Conservation (phyloP, 1,140 invertebrate species). For the Oncopodura yosiiana region DNA sequence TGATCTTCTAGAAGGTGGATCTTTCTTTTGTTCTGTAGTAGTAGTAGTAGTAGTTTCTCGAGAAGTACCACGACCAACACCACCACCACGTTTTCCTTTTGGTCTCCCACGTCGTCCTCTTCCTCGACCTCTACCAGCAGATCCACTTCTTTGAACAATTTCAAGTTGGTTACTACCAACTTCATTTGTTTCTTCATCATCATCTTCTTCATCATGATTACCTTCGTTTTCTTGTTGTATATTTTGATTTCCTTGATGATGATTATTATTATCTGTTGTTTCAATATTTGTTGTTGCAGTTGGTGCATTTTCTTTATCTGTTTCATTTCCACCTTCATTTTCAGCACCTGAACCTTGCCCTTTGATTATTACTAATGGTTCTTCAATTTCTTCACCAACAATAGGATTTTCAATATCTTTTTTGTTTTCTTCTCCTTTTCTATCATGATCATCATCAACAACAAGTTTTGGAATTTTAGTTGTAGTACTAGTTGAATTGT, state of each 20-base stretch:
- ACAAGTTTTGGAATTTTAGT: no score
- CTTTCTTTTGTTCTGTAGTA: background rate
- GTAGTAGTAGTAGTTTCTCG: background rate
- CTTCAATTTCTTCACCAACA: conserved; percentile 58
- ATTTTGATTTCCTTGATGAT: background rate
- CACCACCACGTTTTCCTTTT: background rate
- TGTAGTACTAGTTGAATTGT: background rate
- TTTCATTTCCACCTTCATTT: conserved; percentile 56
- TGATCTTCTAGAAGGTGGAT: background rate
- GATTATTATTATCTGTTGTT: no score
- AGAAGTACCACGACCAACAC: background rate
- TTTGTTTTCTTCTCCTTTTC: conserved; percentile 4
- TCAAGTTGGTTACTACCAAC: conserved; percentile 9
- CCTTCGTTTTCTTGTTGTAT: conserved; percentile 32
- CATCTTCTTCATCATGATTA: conserved; percentile 12
- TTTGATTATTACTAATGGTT: conserved; percentile 57
- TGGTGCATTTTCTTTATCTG: conserved; percentile 3
- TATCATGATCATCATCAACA: no score
- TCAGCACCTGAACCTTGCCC: conserved; percentile 61
- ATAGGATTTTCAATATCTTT: conserved; percentile 36
- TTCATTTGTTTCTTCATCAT: conserved; percentile 22
- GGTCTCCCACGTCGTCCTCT: conserved; percentile 7
- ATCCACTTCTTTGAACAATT: conserved; percentile 34
- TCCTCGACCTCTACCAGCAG: conserved; percentile 18
- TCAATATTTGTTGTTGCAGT: background rate